phyloP scores from a whole-genome alignment of 1,140 invertebrate species.

The Pseudomyrmex concolor region DNA sequence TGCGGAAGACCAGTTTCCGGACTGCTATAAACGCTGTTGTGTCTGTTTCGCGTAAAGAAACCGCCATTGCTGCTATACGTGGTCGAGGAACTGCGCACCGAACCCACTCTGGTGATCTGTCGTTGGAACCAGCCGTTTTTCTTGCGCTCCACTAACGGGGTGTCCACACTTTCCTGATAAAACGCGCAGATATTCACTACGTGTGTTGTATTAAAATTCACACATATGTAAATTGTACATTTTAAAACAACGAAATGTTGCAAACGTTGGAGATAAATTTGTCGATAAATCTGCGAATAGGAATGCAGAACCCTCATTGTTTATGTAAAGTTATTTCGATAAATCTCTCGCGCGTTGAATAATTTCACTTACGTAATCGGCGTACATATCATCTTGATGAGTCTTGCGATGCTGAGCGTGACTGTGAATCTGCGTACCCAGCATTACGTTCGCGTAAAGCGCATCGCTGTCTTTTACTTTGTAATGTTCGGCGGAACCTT shows the following conservation, averaged over 20 bases:
- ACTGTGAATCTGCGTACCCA: slow-evolving; percentile 83
- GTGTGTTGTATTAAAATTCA: too few species aligned
- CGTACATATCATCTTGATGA: slow-evolving; percentile 92
- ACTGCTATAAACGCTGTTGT: slow-evolving; percentile 92
- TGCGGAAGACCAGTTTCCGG: slow-evolving; percentile 87
- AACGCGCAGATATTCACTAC: neutral
- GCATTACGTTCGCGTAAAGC: slow-evolving; percentile 90
- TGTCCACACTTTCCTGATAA: slow-evolving; percentile 93
- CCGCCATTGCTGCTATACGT: slow-evolving; percentile 92
- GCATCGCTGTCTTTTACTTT: slow-evolving; percentile 93
- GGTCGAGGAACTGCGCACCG: slow-evolving; percentile 92
- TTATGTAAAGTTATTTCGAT: neutral
- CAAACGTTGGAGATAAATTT: neutral
- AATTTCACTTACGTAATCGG: slow-evolving; percentile 90
- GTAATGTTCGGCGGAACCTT: slow-evolving; percentile 93
- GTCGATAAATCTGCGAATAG: neutral
- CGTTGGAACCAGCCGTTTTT: slow-evolving; percentile 93
- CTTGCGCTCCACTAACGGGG: slow-evolving; percentile 92
- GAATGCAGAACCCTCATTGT: neutral
- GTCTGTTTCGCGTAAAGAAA: slow-evolving; percentile 89
- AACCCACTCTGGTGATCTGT: slow-evolving; percentile 93
- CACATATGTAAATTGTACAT: too few species aligned
- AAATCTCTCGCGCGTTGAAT: neutral
- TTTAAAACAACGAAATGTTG: too few species aligned
- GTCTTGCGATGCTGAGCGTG: slow-evolving; percentile 86